phyloP scores from a whole-genome alignment of 2,888 invertebrate genomes.

The Eupsilia transversa region DNA sequence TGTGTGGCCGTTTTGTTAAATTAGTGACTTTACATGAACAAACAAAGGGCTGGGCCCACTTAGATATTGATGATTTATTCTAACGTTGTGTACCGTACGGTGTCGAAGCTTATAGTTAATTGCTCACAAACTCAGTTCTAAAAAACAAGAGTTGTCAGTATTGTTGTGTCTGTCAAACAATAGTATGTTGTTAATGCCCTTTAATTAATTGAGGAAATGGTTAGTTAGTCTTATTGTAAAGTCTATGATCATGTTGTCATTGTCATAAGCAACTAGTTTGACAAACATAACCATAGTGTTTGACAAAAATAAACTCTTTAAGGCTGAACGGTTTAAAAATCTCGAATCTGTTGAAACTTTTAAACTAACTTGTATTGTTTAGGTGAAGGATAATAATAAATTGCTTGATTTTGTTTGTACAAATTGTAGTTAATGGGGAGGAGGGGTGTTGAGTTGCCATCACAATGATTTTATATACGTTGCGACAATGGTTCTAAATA shows the following conservation, averaged over 20 bases:
- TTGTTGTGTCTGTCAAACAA: conserved; percentile 47
- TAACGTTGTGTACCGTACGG: conserved; percentile 40
- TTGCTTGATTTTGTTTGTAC: conserved; percentile 63
- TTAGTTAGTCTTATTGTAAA: conserved; percentile 52
- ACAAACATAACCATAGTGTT: conserved; percentile 17
- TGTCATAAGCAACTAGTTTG: conserved; percentile 29
- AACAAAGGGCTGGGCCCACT: conserved; percentile 67
- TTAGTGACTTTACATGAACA: conserved; percentile 68
- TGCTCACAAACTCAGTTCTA: conserved; percentile 60
- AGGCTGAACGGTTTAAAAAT: conserved; percentile 66
- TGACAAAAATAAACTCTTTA: conserved; percentile 40
- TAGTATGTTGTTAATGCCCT: conserved; percentile 11
- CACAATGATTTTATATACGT: conserved; percentile 59
- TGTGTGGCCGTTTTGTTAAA: conserved; percentile 42
- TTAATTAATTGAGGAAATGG: conserved; percentile 27
- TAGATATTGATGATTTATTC: conserved; percentile 65
- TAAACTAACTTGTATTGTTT: conserved; percentile 62
- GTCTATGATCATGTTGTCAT: conserved; percentile 57
- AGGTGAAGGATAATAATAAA: conserved; percentile 66
- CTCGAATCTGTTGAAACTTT: conserved; percentile 65
- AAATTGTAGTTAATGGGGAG: conserved; percentile 64
- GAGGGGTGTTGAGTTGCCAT: conserved; percentile 59
- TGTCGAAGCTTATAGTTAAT: conserved; percentile 52
- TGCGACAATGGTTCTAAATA: conserved; percentile 56
- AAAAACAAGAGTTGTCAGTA: conserved; percentile 26